Evolutionary conservation across 1,140 invertebrate genomes (phyloP).

Genomic region (Panulirus ornatus): DNA sequence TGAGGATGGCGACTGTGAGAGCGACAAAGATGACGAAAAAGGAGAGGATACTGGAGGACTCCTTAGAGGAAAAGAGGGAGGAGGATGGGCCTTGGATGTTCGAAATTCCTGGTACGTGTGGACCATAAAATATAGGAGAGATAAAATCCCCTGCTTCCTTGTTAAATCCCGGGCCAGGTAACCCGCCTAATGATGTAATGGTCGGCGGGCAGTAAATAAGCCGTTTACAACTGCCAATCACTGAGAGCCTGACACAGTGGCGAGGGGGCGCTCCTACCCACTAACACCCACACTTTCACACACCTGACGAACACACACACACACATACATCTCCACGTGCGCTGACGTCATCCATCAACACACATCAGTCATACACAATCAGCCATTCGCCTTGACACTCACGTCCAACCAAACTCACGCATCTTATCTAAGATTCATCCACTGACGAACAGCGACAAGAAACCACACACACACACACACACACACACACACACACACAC

Average conservation of each 20-base stretch:
- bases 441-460: neutral
- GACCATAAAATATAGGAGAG: slow-evolving; percentile 35
- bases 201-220: slow-evolving; percentile 40
- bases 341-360: neutral
- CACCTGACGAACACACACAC: neutral
- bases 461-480: slow-evolving; percentile 26
- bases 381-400: neutral
- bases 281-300: neutral
- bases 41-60: neutral
- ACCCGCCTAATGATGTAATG: slow-evolving; percentile 41
- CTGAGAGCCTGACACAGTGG: neutral
- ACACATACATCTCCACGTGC: neutral
- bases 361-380: neutral
- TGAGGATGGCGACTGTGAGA: neutral
- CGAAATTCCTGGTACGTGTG: slow-evolving; percentile 21
- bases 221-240: slow-evolving; percentile 56
- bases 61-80: neutral
- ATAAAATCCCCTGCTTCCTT: slow-evolving; percentile 42
- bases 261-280: neutral
- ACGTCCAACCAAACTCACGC: too few relatives aligned
- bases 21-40: neutral
- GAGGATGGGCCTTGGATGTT: neutral
- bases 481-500: slow-evolving; percentile 47
- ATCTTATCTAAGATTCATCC: too few relatives aligned
- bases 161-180: slow-evolving; percentile 39